Evolutionary conservation across 2,888 invertebrate species (phyloP), one percentile per base, ranked within the genome.

Genomic region (Brachypalpus laphriformis): DNA sequence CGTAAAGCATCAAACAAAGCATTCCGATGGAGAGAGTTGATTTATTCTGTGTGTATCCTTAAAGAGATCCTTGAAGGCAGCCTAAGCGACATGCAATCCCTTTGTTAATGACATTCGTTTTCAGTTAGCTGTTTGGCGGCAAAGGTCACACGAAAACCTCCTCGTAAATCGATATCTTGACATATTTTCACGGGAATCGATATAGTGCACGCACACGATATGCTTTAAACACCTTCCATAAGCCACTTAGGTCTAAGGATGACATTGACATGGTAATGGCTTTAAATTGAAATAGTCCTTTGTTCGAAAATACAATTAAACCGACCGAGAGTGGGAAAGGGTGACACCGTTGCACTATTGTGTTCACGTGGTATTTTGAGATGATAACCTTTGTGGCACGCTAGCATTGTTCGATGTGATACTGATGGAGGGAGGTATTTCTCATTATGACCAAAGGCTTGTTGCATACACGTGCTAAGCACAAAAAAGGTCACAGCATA

Each of bases 391-490:
- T 68, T 68, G 37, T 40, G 28, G 11, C 25, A 7, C 9, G 20
- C 11, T 34, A 51, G 9, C 22, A 49, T 20, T 42, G 45, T 45
- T 45, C 16, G 11, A 45, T 45, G 28, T 61, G 16, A 45, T 28
- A 45, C 1, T n/a, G 22, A n/a, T 0, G 14, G 28, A 18, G 34
- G 34, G n/a, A 14, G 40, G 14, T 42, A 45, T 45, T 42, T 70
- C 56, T 56, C 56, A 56, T 42, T 70, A 42, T n/a, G 28, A n/a
- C 68, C 11, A 37, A 56, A 70, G n/a, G 70, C 45, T 70, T 70
- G 56, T 45, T 70, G 70, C 56, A 25, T 5, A 70, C 70, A 56
- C 56, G 56, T 45, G 45, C 70, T 56, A 20, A 18, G 6, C 45
- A 42, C 14, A 25, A 22, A 68, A 68, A 68, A 66, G 54, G 68